Evolutionary conservation across 2,797 vertebrate genomes (phyloP), one percentile per base, ranked within the genome.

Genomic region (Chelon labrosus): DNA sequence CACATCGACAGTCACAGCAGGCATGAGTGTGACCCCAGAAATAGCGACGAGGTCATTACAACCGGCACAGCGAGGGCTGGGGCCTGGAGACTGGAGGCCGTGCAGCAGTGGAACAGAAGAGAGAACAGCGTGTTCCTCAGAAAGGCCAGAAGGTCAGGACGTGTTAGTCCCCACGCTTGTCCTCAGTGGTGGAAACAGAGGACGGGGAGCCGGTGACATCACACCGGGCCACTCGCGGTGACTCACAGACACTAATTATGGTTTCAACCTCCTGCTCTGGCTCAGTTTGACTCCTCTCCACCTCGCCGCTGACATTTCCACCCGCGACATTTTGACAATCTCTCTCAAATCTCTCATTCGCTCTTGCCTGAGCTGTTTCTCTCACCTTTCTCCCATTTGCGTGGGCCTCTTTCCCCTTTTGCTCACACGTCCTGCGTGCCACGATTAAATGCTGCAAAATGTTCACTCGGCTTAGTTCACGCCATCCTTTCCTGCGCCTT

Each of bases 281-380:
- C 79, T 70, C 75, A 68, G 77, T 87, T 90, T 90, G 88, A 92
- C 90, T 91, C 85, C 86, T 86, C 83, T 89, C 84, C 88, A 88
- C 88, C 88, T 87, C 82, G 1, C 57, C 0, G 73, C 83, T 84
- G 88, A 90, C 91, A 89, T 91, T 88, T 91, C 65, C 81, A 90
- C 89, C 90, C 56, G 70, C 22, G 77, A 91, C 90, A 91, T 91
- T 93, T 91, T 82, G 80, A 82, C 85, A 88, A 85, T 87, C 86
- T 77, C 87, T 78, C 75, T 88, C 52, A 89, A 86, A 88, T 88
- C 86, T 88, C 85, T 69, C 7, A 20, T 27, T 74, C 62, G 37
- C 61, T 69, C 83, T 63, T 44, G 55, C 68, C 79, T 88, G 71
- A 86, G 84, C 82, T 62, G 69, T 55, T 53, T 71, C 25, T 73